phyloP scores from a whole-genome alignment of 2,113 vertebrate species.

The Thymallus thymallus region DNA sequence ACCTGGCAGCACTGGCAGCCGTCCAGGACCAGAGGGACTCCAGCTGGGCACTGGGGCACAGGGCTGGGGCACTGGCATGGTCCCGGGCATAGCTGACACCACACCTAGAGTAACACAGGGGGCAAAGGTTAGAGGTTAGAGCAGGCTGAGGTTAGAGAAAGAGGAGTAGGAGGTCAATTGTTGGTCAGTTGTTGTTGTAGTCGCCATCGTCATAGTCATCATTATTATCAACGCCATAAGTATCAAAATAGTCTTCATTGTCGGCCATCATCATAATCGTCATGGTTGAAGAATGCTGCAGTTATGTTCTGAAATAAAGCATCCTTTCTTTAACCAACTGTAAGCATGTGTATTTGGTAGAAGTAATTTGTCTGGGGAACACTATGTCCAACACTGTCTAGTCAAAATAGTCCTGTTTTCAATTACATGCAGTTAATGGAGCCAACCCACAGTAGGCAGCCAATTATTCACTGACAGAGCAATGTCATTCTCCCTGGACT shows the following conservation, averaged over 20 bases:
- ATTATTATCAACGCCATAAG: conserved; percentile 28
- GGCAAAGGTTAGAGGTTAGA: neutral
- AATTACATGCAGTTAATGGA: conserved; percentile 34
- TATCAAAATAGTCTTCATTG: too few relatives aligned
- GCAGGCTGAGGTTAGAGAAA: neutral
- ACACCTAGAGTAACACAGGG: conserved; percentile 69
- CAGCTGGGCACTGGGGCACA: conserved; percentile 73
- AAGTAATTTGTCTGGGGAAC: neutral
- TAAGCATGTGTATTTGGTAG: neutral
- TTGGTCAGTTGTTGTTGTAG: neutral
- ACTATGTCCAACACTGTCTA: conserved; percentile 1
- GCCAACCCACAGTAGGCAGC: conserved; percentile 28
- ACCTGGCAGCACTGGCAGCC: conserved; percentile 89
- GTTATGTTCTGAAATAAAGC: conserved; percentile 11
- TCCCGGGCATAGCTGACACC: conserved; percentile 79
- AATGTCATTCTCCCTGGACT: neutral
- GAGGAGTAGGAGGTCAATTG: neutral
- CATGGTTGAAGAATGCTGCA: neutral
- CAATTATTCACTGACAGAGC: conserved; percentile 11
- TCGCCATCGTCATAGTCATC: neutral
- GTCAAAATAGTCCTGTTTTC: conserved; percentile 42
- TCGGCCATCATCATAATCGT: too few relatives aligned
- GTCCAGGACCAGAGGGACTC: conserved; percentile 80
- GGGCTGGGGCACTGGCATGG: conserved; percentile 81
- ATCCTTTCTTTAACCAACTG: neutral